Evolutionary conservation across 2,888 invertebrate genomes (phyloP), one percentile per base, ranked within the genome.

Genomic region (Phrixothrix hirtus): DNA sequence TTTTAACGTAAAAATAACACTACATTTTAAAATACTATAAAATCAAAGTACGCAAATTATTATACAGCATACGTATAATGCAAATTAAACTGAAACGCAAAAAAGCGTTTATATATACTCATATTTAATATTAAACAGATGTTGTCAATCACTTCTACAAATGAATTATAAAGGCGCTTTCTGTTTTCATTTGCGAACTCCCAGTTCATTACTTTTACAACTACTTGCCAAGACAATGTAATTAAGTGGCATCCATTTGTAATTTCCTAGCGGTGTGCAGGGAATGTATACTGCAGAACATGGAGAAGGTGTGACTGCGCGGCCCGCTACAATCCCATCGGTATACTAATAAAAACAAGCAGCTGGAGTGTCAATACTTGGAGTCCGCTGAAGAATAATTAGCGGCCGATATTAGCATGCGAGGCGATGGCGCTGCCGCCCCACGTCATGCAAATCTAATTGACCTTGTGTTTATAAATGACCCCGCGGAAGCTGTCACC

Each of bases 211-310:
- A 72, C 74, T 74, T 73, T 74, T 74, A 74, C 72, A 74, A 72
- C 73, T 73, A 73, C 71, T 73, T 72, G 73, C 73, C 74, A 74
- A 75, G 75, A 75, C 75, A 75, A 74, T 74, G 75, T 75, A 75
- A 75, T 75, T 75, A 75, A 75, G 75, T 75, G 74, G 74, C 72
- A 75, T 74, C 74, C 75, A 75, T 75, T 75, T 74, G 75, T 75
- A 75, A 75, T 75, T 73, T 75, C 67, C 66, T 64, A 70, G 66
- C 70, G 69, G 71, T 74, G 73, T 75, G 75, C 72, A 68, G 70
- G 66, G 75, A 74, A 74, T 75, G 72, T 70, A 72, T 73, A 74
- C 72, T 67, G 72, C 70, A 66, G 67, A 73, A 75, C 75, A 75
- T 74, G 74, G 68, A 75, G 73, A 75, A 75, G 75, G 75, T 75